Percentiles rank a stretch among this genome's conserved stretches.
Evolutionary conservation across 1,140 invertebrate genomes (phyloP).

Genomic region (Platyscapa corneri): DNA sequence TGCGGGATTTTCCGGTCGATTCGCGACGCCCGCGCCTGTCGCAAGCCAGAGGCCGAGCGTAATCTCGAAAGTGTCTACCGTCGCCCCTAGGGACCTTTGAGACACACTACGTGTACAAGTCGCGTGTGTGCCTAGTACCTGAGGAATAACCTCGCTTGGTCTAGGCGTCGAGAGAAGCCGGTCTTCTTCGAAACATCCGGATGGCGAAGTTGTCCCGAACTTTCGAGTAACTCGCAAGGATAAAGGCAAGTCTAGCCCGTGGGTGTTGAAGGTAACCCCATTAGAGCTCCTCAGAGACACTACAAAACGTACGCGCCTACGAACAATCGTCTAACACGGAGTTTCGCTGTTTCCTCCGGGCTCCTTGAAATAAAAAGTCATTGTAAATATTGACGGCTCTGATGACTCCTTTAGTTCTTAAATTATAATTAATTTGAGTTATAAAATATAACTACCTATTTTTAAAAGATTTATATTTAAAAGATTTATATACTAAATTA

Average conservation of each 20-base stretch:
- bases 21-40: constrained; percentile 12
- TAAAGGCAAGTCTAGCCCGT: too few species aligned
- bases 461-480: too few species aligned
- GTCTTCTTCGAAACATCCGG: neutral
- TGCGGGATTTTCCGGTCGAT: constrained; percentile 51
- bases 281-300: neutral
- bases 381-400: neutral
- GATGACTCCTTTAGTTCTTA: too few species aligned
- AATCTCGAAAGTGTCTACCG: constrained; percentile 66
- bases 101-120: constrained; percentile 37
- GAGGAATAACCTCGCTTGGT: neutral
- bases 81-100: constrained; percentile 56
- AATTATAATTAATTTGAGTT: too few species aligned
- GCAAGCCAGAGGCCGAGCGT: constrained; percentile 56
- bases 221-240: neutral
- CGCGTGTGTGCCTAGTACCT: neutral
- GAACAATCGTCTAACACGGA: neutral
- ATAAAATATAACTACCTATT: too few species aligned
- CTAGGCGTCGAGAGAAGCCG: neutral
- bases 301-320: neutral
- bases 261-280: constrained; percentile 26
- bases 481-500: too few species aligned
- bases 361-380: neutral
- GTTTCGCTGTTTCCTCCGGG: neutral
- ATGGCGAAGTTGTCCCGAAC: neutral